Base-by-base conservation (phyloP, 2,113 vertebrate genomes). In the Rattus rattus region DNA sequence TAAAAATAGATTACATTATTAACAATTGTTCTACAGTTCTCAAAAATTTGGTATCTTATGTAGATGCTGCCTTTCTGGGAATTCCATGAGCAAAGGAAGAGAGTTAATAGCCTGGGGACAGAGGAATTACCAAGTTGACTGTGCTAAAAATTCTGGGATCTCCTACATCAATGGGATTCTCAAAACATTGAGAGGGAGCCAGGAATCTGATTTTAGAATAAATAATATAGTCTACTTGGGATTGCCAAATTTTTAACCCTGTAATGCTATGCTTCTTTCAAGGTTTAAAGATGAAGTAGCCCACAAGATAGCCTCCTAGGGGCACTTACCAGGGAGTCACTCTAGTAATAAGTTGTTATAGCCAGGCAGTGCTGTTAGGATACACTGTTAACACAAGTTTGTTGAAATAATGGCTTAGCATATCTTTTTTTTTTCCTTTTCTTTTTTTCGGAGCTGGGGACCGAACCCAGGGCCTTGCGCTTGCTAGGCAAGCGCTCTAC, bases 271-370 rank as follows among this genome's bases (percentile, higher is more conserved):
- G 16, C 16, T 10, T 83, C 22, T 95, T 94, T 93, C n/a, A 17
- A 93, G n/a, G 69, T 67, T 59, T 75, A 63, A 80, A 75, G 20
- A 77, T 90, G 13, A 96, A 95, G 65, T 26, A 90, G 19, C 80
- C 3, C 63, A 49, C 16, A 33, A 95, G 65, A 90, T 86, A 47
- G 94, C 7, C 19, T 63, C 22, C 5, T 69, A 52, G 14, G 11
- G 2, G 1, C 76, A 81, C 24, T 83, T 90, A 81, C 36, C 72
- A 56, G 69, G 69, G 63, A 96, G 14, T 86, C 33, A 86, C 33
- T 17, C 22, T 47, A 52, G 30, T 89, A 79, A 61, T 56, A 72
- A 94, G 1, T 90, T 67, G 75, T 20, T 84, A 26, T 92, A 75
- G 56, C 16, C 59, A 69, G 91, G 7, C 52, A 93, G 79, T 54